Evolutionary conservation across 2,888 invertebrate genomes (phyloP).

Genomic region (Aproaerema taeniolella): DNA sequence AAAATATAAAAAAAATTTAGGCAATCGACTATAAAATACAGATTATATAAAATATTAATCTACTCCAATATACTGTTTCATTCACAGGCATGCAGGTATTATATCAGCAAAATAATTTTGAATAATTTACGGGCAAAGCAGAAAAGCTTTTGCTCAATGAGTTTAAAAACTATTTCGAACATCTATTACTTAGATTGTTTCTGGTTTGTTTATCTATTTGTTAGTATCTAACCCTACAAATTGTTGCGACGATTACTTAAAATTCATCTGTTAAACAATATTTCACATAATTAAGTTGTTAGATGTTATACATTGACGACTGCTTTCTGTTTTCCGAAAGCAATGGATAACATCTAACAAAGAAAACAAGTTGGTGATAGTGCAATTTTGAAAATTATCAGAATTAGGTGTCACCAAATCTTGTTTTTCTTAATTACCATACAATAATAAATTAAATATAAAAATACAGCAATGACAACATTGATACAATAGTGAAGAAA

Average conservation of each 20-base stretch:
- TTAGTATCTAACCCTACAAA: neutral
- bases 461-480: slow-evolving; percentile 53
- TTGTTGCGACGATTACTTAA: too few species aligned
- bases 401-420: slow-evolving; percentile 18
- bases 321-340: too few species aligned
- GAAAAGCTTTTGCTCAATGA: slow-evolving; percentile 4
- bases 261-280: neutral
- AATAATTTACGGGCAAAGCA: slow-evolving; percentile 1
- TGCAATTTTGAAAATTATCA: slow-evolving; percentile 5
- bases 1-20: too few species aligned
- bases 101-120: slow-evolving; percentile 9
- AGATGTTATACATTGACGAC: neutral
- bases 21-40: too few species aligned
- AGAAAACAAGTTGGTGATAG: slow-evolving; percentile 6
- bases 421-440: slow-evolving; percentile 26
- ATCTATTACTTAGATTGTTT: too few species aligned
- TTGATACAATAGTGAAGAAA: slow-evolving; percentile 76
- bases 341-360: slow-evolving; percentile 5
- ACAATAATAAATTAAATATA: slow-evolving; percentile 25
- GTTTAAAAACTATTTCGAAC: too few species aligned
- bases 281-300: too few species aligned
- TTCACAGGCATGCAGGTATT: slow-evolving; percentile 4
- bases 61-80: slow-evolving; percentile 8
- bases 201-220: too few species aligned
- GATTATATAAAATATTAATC: neutral